Evolutionary conservation across 2,797 vertebrate genomes (phyloP).

Genomic region (Gymnoscopelus microlampas): DNA sequence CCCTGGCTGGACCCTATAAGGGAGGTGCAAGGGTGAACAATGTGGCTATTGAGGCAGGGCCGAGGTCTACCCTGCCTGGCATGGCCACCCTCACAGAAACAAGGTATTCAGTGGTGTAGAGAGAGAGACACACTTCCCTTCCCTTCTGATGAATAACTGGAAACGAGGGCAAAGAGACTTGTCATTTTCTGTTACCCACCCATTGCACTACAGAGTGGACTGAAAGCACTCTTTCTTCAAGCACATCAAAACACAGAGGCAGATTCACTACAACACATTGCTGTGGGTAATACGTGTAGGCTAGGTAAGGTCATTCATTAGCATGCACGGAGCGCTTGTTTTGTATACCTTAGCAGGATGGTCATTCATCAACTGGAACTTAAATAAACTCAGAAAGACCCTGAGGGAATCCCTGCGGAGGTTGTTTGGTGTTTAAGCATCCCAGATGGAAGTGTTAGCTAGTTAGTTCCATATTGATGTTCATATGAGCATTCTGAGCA

Average conservation of each 20-base stretch:
- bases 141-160: slow-evolving; percentile 45
- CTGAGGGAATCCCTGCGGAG: background rate
- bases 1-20: slow-evolving; percentile 20
- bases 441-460: background rate
- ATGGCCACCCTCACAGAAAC: slow-evolving; percentile 36
- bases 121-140: slow-evolving; percentile 24
- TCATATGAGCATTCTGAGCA: background rate
- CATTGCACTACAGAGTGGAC: slow-evolving; percentile 10
- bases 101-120: slow-evolving; percentile 46
- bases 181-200: slow-evolving; percentile 33
- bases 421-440: background rate
- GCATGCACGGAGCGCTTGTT: too few relatives aligned
- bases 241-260: background rate
- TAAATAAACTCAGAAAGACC: background rate
- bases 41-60: slow-evolving; percentile 46
- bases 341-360: too few relatives aligned
- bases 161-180: slow-evolving; percentile 26
- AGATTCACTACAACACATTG: slow-evolving; percentile 20
- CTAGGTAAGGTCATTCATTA: background rate
- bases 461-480: slow-evolving; percentile 7
- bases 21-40: slow-evolving; percentile 49
- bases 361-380: background rate
- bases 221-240: slow-evolving; percentile 53
- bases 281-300: background rate
- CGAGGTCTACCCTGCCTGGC: slow-evolving; percentile 30